Percentiles rank a stretch among this genome's conserved stretches.
Evolutionary conservation across 2,797 vertebrate genomes (phyloP).

Genomic region (Darevskia nairensis): DNA sequence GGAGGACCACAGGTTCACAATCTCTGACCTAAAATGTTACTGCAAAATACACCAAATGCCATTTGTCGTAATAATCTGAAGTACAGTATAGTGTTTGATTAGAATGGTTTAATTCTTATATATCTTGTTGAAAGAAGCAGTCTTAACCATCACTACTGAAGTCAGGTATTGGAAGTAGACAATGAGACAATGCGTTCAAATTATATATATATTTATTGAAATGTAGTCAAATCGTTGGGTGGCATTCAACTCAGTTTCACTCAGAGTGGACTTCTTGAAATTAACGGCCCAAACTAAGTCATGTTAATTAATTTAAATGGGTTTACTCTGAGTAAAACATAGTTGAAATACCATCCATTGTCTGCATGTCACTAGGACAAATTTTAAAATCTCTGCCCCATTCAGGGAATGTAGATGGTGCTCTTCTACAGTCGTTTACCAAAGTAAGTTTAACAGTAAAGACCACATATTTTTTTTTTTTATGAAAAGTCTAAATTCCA

Average conservation of each 20-base stretch:
- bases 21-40: background rate
- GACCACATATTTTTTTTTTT: background rate
- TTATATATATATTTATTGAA: background rate
- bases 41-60: background rate
- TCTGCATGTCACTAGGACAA: background rate
- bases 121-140: no score
- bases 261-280: no score
- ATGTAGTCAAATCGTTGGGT: background rate
- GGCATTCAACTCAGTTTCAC: no score
- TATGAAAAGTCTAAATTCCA: background rate
- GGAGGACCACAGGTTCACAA: background rate
- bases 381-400: background rate
- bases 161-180: no score
- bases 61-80: no score
- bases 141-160: no score
- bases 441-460: conserved; percentile 39
- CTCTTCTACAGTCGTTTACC: conserved; percentile 51
- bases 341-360: background rate
- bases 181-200: background rate
- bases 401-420: conserved; percentile 21
- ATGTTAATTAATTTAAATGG: no score
- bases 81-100: no score
- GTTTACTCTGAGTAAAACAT: no score
- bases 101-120: no score
- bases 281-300: no score